Base-by-base conservation (phyloP, 1,140 invertebrate species). In the Brachionus manjavacas region DNA sequence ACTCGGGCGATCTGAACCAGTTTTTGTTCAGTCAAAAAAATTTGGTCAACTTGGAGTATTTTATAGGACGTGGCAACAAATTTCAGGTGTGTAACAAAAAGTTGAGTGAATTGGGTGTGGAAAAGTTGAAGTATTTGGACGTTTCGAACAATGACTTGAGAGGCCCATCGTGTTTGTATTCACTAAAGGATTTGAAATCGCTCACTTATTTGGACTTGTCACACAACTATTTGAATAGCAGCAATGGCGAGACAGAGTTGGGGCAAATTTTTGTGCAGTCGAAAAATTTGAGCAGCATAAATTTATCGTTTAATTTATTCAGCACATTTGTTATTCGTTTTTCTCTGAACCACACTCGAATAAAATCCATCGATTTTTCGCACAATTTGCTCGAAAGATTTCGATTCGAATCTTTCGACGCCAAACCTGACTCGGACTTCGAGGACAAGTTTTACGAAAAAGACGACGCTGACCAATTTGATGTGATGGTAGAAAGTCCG, bases 81-180 rank as follows among this genome's bases (percentile, higher is more conserved):
- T 80, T 80, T 64, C 16, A 80, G 28, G n/a, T 31, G 4, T 80
- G 76, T 20, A 80, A 80, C 16, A 80, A 55, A 55, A n/a, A 41
- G 7, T 3, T 80, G 4, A 20, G 6, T 0, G n/a, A 80, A 35
- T 3, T 20, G 9, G 28, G 20, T 23, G 9, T n/a, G 0, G 8
- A 0, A 64, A 64, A 31, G 14, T 14, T 81, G 12, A 55, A 64
- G 20, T 46, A 64, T 68, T 35, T 81, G 25, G 79, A 81, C 14
- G 3, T 81, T 23, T 60, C 49, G 25, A 0, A 11, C 14, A 81
- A 81, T 81, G 12, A 4, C 1, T 16, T 81, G 4, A 35, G 41
- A 4, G 35, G 60, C 12, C 66, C 79, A 7, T 81, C 79, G 0
- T 81, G 79, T 68, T 46, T 81, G 12, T 64, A 64, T 64, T 46